Evolutionary conservation across 2,797 vertebrate genomes (phyloP), one percentile per base, ranked within the genome.

Genomic region (Karalla daura): DNA sequence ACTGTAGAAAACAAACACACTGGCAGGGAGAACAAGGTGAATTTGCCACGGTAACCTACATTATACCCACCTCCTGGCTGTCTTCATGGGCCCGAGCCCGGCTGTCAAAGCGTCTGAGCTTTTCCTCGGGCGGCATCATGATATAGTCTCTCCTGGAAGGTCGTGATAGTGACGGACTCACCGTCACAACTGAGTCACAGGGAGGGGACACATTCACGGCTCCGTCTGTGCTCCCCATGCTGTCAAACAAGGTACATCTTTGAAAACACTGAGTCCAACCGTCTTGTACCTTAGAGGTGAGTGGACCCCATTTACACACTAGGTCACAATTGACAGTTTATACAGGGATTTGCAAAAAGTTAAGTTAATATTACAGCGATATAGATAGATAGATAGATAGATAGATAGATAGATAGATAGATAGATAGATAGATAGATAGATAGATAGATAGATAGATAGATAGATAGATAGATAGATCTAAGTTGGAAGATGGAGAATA

Each of bases 61-160:
- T 21, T 21, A 8, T 2, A 35, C 70, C 37, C 63, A 94, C 94
- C 65, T 94, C 60, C 5, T 81, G 78, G 44, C 43, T 87, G 9
- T 82, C 88, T 47, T 81, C 71, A 1, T 56, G 74, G 44, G 54
- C 43, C 73, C 86, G 88, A 0, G 86, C 91, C 51, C 70, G 81
- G 37, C 70, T 84, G 24, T 91, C 74, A 36, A 86, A 91, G 45
- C 86, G 62, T 20, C 28, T 68, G 2, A 94, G 92, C 32, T 91
- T 95, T 68, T 94, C 89, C 37, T 84, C 83, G 2, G 93, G 93
- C 67, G 82, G 63, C 71, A 90, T 88, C 82, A 88, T 86, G 0
- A 74, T 61, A 45, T 43, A 67, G 17, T 75, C 78, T 27, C 24
- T 80, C 49, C 50, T 61, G 0, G 14, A n/a, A 35, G 17, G 51